Evolutionary conservation across 1,140 invertebrate genomes (phyloP).

Genomic region (Sesamia nonagrioides): DNA sequence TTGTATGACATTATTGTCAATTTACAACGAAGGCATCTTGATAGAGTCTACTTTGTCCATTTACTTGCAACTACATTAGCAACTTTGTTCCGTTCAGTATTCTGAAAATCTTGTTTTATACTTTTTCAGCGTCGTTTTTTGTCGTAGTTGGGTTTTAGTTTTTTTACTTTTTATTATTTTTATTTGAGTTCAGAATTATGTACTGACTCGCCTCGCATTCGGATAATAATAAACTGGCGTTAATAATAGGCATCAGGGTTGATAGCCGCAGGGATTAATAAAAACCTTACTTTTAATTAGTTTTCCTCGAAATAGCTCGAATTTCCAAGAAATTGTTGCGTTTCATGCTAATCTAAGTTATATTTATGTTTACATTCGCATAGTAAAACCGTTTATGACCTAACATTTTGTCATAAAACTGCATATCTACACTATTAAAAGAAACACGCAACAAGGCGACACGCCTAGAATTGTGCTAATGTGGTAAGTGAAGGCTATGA

Average conservation of each 20-base stretch:
- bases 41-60: no score
- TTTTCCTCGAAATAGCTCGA: neutral
- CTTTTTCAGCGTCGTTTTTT: no score
- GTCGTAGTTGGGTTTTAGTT: no score
- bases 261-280: neutral
- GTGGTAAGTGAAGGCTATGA: neutral
- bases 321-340: slow-evolving; percentile 2
- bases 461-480: neutral
- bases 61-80: no score
- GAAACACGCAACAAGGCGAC: slow-evolving; percentile 25
- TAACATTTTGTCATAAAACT: slow-evolving; percentile 47
- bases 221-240: neutral
- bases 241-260: neutral
- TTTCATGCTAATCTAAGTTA: neutral
- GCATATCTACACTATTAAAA: slow-evolving; percentile 43
- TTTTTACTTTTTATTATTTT: no score
- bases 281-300: neutral
- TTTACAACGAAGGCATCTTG: no score
- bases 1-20: no score
- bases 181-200: no score
- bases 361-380: slow-evolving; percentile 31
- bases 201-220: no score
- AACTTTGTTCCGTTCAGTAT: no score
- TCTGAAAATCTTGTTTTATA: no score
- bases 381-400: slow-evolving; percentile 40